Evolutionary conservation across 37 sponge, comb jelly and placozoan species (phyloP).

Genomic region (Cliona cf. orientalis): DNA sequence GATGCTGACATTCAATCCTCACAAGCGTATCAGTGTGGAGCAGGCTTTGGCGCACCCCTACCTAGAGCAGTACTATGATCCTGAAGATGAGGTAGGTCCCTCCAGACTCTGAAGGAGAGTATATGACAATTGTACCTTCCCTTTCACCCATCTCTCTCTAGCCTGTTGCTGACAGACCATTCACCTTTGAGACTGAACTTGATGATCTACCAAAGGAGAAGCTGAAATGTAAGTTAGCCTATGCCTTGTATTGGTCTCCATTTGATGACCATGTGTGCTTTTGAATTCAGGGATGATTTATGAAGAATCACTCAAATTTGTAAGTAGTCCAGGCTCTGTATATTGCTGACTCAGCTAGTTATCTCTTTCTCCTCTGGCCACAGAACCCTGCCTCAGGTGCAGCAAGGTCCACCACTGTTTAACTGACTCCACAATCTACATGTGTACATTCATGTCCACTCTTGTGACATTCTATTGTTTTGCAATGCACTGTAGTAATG

Average conservation of each 20-base stretch:
- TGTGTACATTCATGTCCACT: too few species aligned
- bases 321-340: background rate
- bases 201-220: conserved; percentile 96
- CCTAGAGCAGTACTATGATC: conserved; percentile 98
- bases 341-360: background rate
- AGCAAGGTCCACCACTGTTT: conserved; percentile 21
- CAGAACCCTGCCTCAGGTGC: conserved; percentile 14
- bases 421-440: too few species aligned
- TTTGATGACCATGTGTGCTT: background rate
- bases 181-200: conserved; percentile 94
- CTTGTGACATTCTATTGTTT: too few species aligned
- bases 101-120: background rate
- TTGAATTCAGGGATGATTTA: conserved; percentile 67
- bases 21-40: conserved; percentile 92
- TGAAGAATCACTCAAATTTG: conserved; percentile 63
- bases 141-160: conserved; percentile 3
- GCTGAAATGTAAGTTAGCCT: conserved; percentile 76
- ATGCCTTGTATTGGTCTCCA: background rate
- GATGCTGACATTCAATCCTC: conserved; percentile 97
- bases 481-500: too few species aligned
- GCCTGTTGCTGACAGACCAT: conserved; percentile 94
- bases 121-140: background rate
- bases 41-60: conserved; percentile 94
- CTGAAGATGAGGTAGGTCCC: conserved; percentile 89
- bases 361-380: background rate